Base-by-base conservation (phyloP, 2,888 invertebrate species). In the Drosophila glabriapex region DNA sequence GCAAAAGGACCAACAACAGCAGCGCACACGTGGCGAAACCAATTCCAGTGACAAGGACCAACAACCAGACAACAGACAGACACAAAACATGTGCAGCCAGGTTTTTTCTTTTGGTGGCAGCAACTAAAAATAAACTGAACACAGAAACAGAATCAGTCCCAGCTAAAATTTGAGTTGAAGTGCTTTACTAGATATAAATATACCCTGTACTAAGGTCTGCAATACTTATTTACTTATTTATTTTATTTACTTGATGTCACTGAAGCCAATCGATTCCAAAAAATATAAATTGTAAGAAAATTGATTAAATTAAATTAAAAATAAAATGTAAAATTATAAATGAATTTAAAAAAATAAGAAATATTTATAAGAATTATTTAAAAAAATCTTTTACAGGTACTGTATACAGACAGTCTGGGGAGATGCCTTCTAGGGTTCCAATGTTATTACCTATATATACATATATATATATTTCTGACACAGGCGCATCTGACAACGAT, bases 11-110 rank as follows among this genome's bases (percentile, higher is more conserved):
- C 66, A 67, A 25, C 29, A 67, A n/a, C 68, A 73, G 63, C 61
- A 50, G 69, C 25, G 61, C 33, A 75, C 78, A 78, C 78, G 77
- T 78, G 78, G 56, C 76, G 54, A 29, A 31, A 25, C 25, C 52
- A 61, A 62, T 78, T 68, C 68, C 77, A 43, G 52, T 60, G 53
- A 64, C 37, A 56, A 37, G 76, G 46, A 64, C 43, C 43, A 62
- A 22, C 53, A 33, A 33, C 61, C 50, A 55, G 41, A 19, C 43
- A 59, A 28, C 53, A 33, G 37, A 64, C 50, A 7, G 29, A 53
- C 35, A 19, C 16, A 39, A 55, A 89, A 86, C 84, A 86, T 89
- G 81, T 89, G 84, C 73, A 65, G 37, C 49, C 89, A 78, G 65
- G 16, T 69, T 46, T 46, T 14, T 28, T 19, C 10, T n/a, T 39